Base-by-base conservation (phyloP, 1,140 invertebrate genomes). In the Penaeus vannamei region DNA sequence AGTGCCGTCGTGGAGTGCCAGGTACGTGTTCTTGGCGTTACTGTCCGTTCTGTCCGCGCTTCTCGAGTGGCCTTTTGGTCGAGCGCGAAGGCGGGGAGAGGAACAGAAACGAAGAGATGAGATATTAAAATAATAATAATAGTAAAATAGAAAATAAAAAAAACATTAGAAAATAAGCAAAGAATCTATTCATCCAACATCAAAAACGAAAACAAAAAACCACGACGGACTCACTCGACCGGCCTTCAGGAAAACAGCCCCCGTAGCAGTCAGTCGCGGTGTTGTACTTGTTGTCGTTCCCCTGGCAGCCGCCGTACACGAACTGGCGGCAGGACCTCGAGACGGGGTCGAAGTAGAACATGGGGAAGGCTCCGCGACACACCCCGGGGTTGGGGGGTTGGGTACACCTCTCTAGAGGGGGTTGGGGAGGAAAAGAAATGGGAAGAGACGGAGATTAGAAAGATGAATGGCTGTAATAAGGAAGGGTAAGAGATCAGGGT, bases 281-380 rank as follows among this genome's bases (percentile, higher is more conserved):
- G 83, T 96, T 93, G 94, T 98, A 98, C 93, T 98, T 97, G 93
- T 98, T 98, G 91, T 94, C 94, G 92, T 97, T 97, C 23, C 97
- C 97, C 61, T 96, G 94, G 92, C 98, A 99, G 72, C 98, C 98
- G 29, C 97, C 96, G 93, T 98, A 99, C 32, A 93, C 94, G 93
- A 99, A 99, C 32, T 95, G 95, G 36, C 96, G 93, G 92, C 98
- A 99, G 92, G 95, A 96, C 80, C 95, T 93, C 92, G 96, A 95
- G 36, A 93, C 93, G 0, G 94, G 92, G 92, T 97, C 95, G 93
- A 96, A 99, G 84, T 96, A 95, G 96, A 96, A 99, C 72, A 97
- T 94, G 91, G 95, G 95, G 92, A 97, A 97, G 91, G 95, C 94
- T 1, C 96, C 97, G 82, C 96, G 94, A 92, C 98, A 99, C 19